Percentiles rank a stretch among this genome's conserved stretches.
phyloP scores from a whole-genome alignment of 2,888 invertebrate species.

The Blastobasis lacticolella region DNA sequence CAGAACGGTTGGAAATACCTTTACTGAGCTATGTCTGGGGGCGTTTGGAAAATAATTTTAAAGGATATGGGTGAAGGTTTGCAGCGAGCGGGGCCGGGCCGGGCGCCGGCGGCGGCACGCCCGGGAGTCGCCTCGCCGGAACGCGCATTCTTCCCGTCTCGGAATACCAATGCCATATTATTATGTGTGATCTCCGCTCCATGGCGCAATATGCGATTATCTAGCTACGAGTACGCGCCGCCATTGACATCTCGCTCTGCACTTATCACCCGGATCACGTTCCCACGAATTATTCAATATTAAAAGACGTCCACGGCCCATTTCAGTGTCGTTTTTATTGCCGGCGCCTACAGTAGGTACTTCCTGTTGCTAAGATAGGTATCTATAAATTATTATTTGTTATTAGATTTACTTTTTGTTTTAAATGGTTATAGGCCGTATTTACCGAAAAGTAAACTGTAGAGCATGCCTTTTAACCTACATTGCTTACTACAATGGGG shows the following conservation, averaged over 20 bases:
- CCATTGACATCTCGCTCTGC: conserved; percentile 49
- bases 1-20: no score
- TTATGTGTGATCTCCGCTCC: conserved; percentile 63
- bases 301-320: conserved; percentile 3
- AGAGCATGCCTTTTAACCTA: no score
- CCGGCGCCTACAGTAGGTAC: no score
- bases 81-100: conserved; percentile 13
- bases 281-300: conserved; percentile 32
- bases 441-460: no score
- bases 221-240: conserved; percentile 14
- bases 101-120: conserved; percentile 36
- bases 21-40: no score
- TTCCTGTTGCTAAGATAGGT: no score
- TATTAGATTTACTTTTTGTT: no score
- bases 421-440: no score
- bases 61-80: no score
- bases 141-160: conserved; percentile 63
- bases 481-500: no score
- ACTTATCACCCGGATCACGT: conserved; percentile 50
- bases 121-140: conserved; percentile 50
- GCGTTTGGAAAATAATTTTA: no score
- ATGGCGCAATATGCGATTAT: conserved; percentile 49
- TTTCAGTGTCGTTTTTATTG: background rate
- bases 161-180: conserved; percentile 68
- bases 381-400: no score